A percentile compares a stretch with the other conserved stretches of the same genome.
Conservation (phyloP, 2,888 invertebrate species). For the Herminia tarsipennalis region DNA sequence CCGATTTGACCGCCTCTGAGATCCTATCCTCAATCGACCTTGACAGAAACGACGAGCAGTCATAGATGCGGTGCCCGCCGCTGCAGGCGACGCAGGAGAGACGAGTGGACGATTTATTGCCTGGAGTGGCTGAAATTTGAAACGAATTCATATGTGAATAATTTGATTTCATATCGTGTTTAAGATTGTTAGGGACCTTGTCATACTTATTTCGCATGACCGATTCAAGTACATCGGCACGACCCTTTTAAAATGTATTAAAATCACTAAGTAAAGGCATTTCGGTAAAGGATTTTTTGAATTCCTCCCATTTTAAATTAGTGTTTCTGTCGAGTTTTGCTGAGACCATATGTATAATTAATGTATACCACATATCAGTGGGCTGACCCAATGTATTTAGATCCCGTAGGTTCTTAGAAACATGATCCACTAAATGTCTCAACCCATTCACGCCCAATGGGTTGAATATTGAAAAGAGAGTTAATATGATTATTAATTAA, state of each 20-base stretch:
- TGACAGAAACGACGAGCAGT: slow-evolving; percentile 1
- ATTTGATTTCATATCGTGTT: not conserved
- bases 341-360: not conserved
- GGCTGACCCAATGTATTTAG: too few species aligned
- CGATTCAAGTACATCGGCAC: not conserved
- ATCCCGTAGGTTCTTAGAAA: too few species aligned
- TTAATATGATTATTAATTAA: too few species aligned
- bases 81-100: not conserved
- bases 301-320: not conserved
- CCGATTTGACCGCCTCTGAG: not conserved
- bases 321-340: not conserved
- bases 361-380: too few species aligned
- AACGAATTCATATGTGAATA: not conserved
- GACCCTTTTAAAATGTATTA: not conserved
- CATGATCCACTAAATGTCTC: too few species aligned
- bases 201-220: not conserved
- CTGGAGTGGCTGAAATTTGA: not conserved
- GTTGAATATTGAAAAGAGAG: too few species aligned
- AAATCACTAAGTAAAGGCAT: not conserved
- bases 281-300: not conserved
- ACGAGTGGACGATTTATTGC: not conserved
- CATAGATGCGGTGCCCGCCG: slow-evolving; percentile 3
- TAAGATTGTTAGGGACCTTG: not conserved
- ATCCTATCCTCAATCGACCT: not conserved
- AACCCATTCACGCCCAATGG: too few species aligned